These are phyloP conservation scores for Megalopta genalis DNA, from an alignment of 1,140 invertebrate genomes.

Conservation along the genomic window DNA sequence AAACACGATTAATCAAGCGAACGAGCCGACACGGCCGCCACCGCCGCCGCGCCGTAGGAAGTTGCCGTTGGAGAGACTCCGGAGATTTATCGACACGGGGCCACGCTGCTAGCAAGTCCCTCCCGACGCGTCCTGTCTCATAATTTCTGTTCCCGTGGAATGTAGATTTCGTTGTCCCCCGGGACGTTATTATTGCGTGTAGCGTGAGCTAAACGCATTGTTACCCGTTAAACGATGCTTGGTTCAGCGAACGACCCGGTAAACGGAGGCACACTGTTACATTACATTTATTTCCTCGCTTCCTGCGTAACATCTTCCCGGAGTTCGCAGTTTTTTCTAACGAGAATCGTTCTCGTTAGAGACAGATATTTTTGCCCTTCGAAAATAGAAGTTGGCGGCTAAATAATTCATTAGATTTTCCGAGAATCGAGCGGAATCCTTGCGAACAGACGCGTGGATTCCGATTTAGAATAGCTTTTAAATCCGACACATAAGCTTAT, in stretches of 20 bases:
- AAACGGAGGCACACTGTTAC: neutral
- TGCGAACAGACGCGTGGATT: too few species aligned
- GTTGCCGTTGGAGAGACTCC: constrained; percentile 53
- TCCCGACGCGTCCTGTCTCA: constrained; percentile 39
- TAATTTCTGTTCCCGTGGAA: constrained; percentile 42
- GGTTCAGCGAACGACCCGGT: constrained; percentile 11
- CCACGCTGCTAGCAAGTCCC: neutral
- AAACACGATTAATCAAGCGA: constrained; percentile 77
- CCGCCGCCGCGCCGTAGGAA: constrained; percentile 63
- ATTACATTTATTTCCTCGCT: neutral
- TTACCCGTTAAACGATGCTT: constrained; percentile 31
- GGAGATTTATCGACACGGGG: constrained; percentile 65
- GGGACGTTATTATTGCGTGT: constrained; percentile 44
- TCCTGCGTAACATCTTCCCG: too few species aligned
- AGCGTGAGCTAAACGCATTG: constrained; percentile 41
- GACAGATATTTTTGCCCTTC: too few species aligned
- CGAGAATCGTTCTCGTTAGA: too few species aligned
- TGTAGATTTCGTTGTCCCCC: constrained; percentile 45
- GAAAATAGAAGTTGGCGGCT: too few species aligned
- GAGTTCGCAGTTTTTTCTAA: too few species aligned
- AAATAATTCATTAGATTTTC: too few species aligned
- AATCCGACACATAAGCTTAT: too few species aligned
- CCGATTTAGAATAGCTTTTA: too few species aligned
- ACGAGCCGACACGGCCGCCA: constrained; percentile 55
- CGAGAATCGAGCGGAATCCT: too few species aligned